A percentile compares a stretch with the other conserved stretches of the same genome.
Evolutionary conservation across 2,888 invertebrate genomes (phyloP).

Genomic region (Digitonthophagus gazella): DNA sequence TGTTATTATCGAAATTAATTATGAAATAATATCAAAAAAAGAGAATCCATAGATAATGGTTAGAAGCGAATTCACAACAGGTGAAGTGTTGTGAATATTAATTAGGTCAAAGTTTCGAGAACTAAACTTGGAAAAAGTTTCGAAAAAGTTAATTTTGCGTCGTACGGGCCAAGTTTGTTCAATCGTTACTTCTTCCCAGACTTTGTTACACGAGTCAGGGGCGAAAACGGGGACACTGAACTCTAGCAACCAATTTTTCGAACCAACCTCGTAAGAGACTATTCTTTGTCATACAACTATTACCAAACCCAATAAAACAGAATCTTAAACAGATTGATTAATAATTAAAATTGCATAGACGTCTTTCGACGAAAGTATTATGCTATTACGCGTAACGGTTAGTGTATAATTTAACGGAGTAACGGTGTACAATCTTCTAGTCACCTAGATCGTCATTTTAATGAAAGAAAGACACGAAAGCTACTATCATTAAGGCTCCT

Average conservation of each 20-base stretch:
- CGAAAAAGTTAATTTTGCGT: background rate
- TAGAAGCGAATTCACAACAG: no score
- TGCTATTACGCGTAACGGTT: background rate
- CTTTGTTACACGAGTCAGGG: background rate
- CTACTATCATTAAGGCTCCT: background rate
- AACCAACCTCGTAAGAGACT: no score
- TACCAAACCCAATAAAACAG: no score
- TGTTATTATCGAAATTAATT: background rate
- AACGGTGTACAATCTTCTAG: background rate
- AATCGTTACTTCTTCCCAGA: background rate
- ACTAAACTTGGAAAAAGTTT: background rate
- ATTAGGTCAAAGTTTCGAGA: background rate
- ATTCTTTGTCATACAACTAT: no score
- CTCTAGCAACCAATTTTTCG: background rate
- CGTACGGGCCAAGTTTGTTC: background rate
- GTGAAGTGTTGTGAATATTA: background rate
- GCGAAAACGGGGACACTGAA: background rate
- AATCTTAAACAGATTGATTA: no score
- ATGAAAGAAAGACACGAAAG: background rate
- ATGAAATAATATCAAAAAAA: no score
- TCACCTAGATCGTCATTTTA: background rate
- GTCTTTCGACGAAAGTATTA: background rate
- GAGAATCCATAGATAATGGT: no score
- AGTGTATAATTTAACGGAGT: background rate
- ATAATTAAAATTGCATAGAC: background rate